Percentiles rank a stretch among this genome's conserved stretches.
Evolutionary conservation across 2,797 vertebrate species (phyloP).

Genomic region (Cyprinodon diabolis): DNA sequence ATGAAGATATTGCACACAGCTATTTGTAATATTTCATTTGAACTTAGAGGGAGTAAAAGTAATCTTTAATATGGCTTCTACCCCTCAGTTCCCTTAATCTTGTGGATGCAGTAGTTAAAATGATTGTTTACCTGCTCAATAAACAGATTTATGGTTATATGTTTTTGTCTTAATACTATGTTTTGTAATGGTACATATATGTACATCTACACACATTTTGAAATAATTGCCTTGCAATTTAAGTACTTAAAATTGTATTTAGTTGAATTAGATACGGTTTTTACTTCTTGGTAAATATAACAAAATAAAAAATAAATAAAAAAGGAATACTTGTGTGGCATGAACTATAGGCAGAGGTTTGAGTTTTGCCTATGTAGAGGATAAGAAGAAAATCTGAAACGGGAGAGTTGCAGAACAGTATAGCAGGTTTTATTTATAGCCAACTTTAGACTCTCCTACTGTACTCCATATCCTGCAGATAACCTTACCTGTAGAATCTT

Average conservation of each 20-base stretch:
- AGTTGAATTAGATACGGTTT: neutral
- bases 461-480: constrained; percentile 39
- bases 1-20: neutral
- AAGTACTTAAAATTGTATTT: constrained; percentile 1
- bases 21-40: neutral
- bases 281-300: constrained; percentile 16
- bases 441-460: constrained; percentile 22
- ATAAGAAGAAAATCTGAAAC: constrained; percentile 29
- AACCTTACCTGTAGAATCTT: constrained; percentile 37
- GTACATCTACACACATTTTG: too few relatives aligned
- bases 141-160: neutral
- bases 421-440: constrained; percentile 57
- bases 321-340: constrained; percentile 11
- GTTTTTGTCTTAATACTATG: too few relatives aligned
- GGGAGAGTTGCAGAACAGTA: constrained; percentile 36
- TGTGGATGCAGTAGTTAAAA: neutral
- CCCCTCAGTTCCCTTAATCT: neutral
- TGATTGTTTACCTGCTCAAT: neutral
- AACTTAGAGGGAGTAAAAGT: neutral
- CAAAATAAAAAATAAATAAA: neutral
- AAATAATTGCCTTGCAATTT: neutral
- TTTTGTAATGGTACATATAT: too few relatives aligned
- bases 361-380: constrained; percentile 18
- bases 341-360: neutral
- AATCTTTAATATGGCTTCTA: neutral